Conservation (phyloP, 2,797 vertebrate species). For the Pseudopleuronectes americanus region DNA sequence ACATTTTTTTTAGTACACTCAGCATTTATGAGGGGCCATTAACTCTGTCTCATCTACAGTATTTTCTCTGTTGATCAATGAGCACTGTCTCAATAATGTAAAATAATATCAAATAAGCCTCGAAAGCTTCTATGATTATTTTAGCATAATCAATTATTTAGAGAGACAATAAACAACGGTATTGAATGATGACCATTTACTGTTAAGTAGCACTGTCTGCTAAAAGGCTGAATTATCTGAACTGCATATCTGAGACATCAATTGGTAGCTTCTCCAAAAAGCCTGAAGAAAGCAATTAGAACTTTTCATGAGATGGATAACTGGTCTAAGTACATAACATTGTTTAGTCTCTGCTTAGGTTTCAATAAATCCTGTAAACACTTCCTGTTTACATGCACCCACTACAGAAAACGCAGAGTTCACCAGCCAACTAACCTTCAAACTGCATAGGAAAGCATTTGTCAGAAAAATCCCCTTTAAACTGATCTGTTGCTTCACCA, state of each 20-base stretch:
- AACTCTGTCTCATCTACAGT: too few relatives aligned
- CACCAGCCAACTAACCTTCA: background rate
- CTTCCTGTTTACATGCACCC: constrained; percentile 51
- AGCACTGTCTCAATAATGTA: too few relatives aligned
- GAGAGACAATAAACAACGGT: background rate
- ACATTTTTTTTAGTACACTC: too few relatives aligned
- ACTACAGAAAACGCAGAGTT: background rate
- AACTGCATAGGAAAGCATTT: background rate
- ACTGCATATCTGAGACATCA: background rate
- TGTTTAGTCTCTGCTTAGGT: background rate
- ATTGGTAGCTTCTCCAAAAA: background rate
- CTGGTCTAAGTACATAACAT: background rate
- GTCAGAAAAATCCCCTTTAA: background rate
- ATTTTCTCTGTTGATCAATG: too few relatives aligned
- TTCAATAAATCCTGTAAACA: background rate
- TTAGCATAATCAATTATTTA: background rate
- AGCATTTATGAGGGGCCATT: too few relatives aligned
- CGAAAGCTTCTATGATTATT: too few relatives aligned
- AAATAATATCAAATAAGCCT: too few relatives aligned
- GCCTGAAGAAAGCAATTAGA: background rate
- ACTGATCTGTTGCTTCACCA: background rate
- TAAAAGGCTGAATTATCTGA: background rate
- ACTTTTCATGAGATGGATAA: background rate
- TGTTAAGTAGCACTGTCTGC: too few relatives aligned
- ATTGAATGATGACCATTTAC: background rate